Evolutionary conservation across 2,113 vertebrate genomes (phyloP).

Genomic region (Chamaetylas fuelleborni): DNA sequence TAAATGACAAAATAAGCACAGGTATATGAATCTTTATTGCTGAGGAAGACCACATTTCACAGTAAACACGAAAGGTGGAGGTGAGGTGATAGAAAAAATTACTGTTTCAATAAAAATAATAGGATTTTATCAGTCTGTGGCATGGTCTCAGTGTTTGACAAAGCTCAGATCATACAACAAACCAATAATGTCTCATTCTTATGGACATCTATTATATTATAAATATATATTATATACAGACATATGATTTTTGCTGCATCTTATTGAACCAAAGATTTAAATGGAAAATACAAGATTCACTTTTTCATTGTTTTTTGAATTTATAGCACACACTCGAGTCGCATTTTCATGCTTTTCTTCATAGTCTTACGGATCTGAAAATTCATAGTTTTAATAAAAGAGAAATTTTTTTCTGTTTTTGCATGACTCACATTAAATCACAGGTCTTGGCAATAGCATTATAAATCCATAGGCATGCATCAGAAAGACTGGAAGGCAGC

Average conservation of each 20-base stretch:
- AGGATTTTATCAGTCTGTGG: not conserved
- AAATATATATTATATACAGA: not conserved
- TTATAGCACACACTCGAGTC: not conserved
- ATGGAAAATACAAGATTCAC: not conserved
- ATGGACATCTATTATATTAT: not conserved
- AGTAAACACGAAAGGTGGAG: not conserved
- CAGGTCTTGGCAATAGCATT: not conserved
- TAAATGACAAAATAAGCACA: constrained; percentile 65
- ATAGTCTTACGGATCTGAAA: not conserved
- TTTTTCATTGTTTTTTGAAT: not conserved
- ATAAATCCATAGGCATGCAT: not conserved
- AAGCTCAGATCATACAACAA: not conserved
- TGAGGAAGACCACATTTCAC: constrained; percentile 12
- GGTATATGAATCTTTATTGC: constrained; percentile 34
- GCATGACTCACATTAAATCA: not conserved
- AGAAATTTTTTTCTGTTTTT: not conserved
- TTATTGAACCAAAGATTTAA: not conserved
- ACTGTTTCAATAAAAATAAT: not conserved
- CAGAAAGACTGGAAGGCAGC: not conserved
- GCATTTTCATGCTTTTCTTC: not conserved
- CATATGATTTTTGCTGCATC: not conserved
- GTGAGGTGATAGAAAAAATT: not conserved
- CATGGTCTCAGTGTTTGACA: not conserved
- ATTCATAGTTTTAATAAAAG: constrained; percentile 18
- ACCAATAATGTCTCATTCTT: not conserved